Evolutionary conservation across 2,888 invertebrate genomes (phyloP).

Genomic region (Platycheirus albimanus): DNA sequence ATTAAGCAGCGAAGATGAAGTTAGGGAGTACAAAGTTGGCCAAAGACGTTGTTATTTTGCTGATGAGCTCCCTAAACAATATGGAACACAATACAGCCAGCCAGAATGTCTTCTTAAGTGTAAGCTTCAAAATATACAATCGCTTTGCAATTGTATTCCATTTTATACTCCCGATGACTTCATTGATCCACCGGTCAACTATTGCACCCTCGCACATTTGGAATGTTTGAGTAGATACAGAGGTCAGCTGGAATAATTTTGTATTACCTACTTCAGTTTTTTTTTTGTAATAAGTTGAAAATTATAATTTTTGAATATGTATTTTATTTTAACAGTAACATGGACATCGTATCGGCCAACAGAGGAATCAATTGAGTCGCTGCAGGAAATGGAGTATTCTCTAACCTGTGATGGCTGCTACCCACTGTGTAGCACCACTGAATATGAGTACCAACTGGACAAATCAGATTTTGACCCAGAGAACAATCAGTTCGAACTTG

Average conservation of each 20-base stretch:
- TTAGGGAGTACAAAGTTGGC: conserved; percentile 65
- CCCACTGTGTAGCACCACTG: conserved; percentile 77
- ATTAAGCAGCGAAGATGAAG: conserved; percentile 72
- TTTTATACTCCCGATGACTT: conserved; percentile 74
- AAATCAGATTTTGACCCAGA: conserved; percentile 32
- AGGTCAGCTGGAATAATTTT: conserved; percentile 64
- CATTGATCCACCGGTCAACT: conserved; percentile 45
- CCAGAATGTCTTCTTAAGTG: conserved; percentile 77
- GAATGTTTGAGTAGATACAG: conserved; percentile 77
- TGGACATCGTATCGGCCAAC: conserved; percentile 73
- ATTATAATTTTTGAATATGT: too few relatives aligned
- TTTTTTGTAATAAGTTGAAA: too few relatives aligned
- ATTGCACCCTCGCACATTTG: conserved; percentile 77
- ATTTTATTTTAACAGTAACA: conserved; percentile 72
- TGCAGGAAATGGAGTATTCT: conserved; percentile 65
- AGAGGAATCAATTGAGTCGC: conserved; percentile 16
- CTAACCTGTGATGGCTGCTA: conserved; percentile 76
- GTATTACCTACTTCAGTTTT: neutral
- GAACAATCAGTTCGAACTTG: conserved; percentile 2
- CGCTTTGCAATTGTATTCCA: conserved; percentile 78
- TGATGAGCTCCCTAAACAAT: conserved; percentile 73
- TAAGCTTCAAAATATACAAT: conserved; percentile 73
- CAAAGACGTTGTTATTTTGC: conserved; percentile 78
- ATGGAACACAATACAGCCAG: conserved; percentile 69
- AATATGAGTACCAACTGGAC: conserved; percentile 75